These are phyloP conservation scores for Salvelinus fontinalis DNA, from an alignment of 2,113 vertebrate species.

Conservation along the genomic window DNA sequence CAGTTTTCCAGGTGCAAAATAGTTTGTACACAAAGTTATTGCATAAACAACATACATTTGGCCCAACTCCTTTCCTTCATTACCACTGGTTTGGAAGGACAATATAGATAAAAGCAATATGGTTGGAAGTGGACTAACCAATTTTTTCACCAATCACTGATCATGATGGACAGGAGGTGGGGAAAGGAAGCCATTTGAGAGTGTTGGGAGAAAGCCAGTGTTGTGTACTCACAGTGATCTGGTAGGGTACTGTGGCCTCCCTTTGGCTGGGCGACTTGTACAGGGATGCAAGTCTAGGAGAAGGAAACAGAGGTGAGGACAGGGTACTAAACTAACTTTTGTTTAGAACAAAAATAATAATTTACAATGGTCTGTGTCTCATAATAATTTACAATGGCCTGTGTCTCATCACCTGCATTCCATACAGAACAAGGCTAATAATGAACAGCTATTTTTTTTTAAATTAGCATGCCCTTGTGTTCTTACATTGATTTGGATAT, in stretches of 20 bases:
- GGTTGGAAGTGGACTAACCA: not conserved
- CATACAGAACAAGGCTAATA: too few species aligned
- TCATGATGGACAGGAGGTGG: not conserved
- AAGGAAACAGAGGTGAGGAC: not conserved
- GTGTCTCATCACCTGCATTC: too few species aligned
- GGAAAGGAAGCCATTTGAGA: not conserved
- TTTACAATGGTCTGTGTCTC: too few species aligned
- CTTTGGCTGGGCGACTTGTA: conserved; percentile 70
- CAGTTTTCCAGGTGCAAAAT: too few species aligned
- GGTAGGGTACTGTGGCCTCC: conserved; percentile 62
- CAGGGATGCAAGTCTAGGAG: conserved; percentile 58
- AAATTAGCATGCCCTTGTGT: too few species aligned
- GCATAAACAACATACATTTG: too few species aligned
- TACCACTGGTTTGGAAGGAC: not conserved
- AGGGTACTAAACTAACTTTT: too few species aligned
- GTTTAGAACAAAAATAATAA: not conserved
- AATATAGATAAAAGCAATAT: not conserved
- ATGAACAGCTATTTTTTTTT: too few species aligned
- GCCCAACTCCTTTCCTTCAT: not conserved
- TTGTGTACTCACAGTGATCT: conserved; percentile 58
- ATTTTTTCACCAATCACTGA: not conserved
- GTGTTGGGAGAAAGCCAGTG: not conserved
- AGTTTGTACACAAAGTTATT: too few species aligned
- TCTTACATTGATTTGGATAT: too few species aligned
- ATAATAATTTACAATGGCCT: too few species aligned